Evolutionary conservation across 2,113 vertebrate genomes (phyloP).

Genomic region (Serinus canaria): DNA sequence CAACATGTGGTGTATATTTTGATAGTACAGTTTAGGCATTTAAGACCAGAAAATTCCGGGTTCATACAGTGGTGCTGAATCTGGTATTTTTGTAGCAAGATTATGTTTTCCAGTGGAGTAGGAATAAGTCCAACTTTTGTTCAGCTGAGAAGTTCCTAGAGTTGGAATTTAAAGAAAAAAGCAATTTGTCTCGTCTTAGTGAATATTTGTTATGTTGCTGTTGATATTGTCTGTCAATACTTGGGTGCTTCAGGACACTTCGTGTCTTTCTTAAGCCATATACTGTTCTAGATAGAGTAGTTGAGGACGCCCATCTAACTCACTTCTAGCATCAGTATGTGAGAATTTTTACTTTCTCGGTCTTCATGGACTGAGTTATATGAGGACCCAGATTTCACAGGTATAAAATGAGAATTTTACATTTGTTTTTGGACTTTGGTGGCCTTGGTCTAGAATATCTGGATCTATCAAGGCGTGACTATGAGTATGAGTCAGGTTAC

Average conservation of each 20-base stretch:
- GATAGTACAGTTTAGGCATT: neutral
- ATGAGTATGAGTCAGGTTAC: neutral
- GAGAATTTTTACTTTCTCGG: neutral
- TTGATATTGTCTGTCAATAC: neutral
- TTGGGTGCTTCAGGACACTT: neutral
- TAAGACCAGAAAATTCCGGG: neutral
- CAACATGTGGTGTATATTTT: neutral
- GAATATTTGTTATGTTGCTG: fast-evolving
- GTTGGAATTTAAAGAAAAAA: neutral
- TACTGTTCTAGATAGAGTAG: neutral
- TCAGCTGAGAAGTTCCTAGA: neutral
- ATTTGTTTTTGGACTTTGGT: neutral
- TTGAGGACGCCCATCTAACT: neutral
- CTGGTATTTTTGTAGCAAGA: neutral
- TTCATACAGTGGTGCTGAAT: neutral
- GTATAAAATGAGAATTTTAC: neutral
- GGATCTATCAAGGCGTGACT: neutral
- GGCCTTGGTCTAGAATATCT: neutral
- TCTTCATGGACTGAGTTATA: neutral
- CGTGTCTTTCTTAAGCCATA: neutral
- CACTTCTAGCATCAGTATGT: neutral
- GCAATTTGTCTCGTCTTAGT: fast-evolving
- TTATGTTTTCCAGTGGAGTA: neutral
- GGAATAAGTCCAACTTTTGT: neutral
- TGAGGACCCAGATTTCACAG: neutral